These are phyloP conservation scores for Corvus moneduloides DNA, from an alignment of 2,113 vertebrate genomes.

Conservation along the genomic window DNA sequence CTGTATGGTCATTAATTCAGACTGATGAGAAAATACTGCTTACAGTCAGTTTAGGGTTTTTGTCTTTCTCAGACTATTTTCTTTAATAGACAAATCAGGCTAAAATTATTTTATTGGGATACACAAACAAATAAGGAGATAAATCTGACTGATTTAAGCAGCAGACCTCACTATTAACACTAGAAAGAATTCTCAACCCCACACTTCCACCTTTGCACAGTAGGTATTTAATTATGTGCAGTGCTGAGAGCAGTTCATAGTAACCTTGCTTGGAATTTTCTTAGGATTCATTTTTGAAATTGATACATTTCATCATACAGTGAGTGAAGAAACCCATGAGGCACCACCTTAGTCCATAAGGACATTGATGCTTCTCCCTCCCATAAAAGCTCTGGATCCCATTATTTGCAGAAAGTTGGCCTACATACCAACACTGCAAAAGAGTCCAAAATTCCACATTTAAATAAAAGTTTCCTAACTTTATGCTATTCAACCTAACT, in stretches of 20 bases:
- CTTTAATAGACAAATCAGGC: background rate
- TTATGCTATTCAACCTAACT: background rate
- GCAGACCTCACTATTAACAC: background rate
- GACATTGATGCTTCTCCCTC: rapidly evolving
- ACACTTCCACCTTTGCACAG: background rate
- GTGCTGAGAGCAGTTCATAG: background rate
- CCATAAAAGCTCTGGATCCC: background rate
- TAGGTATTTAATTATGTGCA: background rate
- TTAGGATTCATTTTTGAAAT: background rate
- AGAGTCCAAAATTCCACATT: background rate
- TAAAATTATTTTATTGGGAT: background rate
- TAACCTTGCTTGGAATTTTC: background rate
- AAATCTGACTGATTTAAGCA: background rate
- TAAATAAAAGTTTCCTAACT: background rate
- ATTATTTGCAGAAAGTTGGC: background rate
- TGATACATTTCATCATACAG: background rate
- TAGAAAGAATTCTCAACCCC: background rate
- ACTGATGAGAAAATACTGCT: background rate
- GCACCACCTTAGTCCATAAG: background rate
- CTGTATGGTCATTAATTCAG: background rate
- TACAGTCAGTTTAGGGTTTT: background rate
- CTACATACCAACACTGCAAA: background rate
- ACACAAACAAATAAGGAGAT: background rate
- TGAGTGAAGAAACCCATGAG: background rate
- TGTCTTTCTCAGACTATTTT: background rate